phyloP scores from a whole-genome alignment of 1,140 invertebrate genomes.

The Drosophila repletoides region DNA sequence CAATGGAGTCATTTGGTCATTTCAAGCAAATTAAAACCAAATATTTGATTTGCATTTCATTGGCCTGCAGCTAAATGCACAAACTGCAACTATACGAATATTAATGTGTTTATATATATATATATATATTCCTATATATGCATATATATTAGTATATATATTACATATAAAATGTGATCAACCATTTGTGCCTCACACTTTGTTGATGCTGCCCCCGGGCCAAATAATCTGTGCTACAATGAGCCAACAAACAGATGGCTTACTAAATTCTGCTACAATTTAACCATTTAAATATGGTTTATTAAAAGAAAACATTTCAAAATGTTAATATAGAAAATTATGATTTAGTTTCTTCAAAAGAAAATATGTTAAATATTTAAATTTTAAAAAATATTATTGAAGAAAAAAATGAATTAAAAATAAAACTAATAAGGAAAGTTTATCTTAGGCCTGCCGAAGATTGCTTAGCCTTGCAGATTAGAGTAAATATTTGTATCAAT shows the following conservation, averaged over 20 bases:
- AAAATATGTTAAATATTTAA: too few species aligned
- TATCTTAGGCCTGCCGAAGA: too few species aligned
- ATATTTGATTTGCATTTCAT: constrained; percentile 53
- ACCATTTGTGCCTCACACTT: neutral
- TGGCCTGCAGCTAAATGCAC: neutral
- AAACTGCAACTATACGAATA: too few species aligned
- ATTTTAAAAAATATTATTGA: too few species aligned
- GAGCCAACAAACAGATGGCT: neutral
- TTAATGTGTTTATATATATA: neutral
- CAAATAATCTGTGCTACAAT: neutral
- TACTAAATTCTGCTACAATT: neutral
- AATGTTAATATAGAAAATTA: too few species aligned
- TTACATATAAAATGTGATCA: neutral
- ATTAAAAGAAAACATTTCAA: too few species aligned
- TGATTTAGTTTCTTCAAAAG: too few species aligned
- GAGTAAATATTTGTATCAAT: too few species aligned
- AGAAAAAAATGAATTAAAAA: too few species aligned
- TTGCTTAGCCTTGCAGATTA: too few species aligned
- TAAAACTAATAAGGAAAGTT: too few species aligned
- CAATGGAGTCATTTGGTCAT: constrained; percentile 25
- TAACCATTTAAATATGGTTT: neutral
- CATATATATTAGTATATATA: neutral
- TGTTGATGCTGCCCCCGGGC: neutral
- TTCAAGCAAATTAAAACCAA: constrained; percentile 50
- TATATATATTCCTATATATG: too few species aligned